These are phyloP conservation scores for Peromyscus polionotus DNA, from an alignment of 2,113 vertebrate genomes.

Conservation along the genomic window DNA sequence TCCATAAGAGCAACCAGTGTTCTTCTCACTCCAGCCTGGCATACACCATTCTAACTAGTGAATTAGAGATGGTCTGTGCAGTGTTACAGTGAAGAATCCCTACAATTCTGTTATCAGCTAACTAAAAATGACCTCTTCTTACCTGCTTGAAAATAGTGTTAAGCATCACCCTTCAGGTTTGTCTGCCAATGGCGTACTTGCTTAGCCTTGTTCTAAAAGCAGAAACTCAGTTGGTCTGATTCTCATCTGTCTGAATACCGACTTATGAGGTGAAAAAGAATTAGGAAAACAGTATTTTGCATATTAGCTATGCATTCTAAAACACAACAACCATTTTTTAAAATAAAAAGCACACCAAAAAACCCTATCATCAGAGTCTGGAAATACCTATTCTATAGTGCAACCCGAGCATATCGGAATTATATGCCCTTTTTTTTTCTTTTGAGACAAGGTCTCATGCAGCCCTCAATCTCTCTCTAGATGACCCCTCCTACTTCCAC, in stretches of 20 bases:
- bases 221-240: not conserved
- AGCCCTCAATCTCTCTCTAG: not conserved
- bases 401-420: slow-evolving; percentile 19
- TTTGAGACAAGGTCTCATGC: not conserved
- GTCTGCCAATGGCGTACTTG: slow-evolving; percentile 52
- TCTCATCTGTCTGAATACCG: not conserved
- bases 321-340: slow-evolving; percentile 27
- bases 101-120: slow-evolving; percentile 33
- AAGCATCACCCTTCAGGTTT: slow-evolving; percentile 61
- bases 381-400: slow-evolving; percentile 16
- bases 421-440: slow-evolving; percentile 7
- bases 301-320: slow-evolving; percentile 1
- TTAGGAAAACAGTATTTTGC: not conserved
- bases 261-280: slow-evolving; percentile 22
- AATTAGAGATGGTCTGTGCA: not conserved
- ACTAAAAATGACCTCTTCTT: slow-evolving; percentile 42
- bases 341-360: slow-evolving; percentile 29
- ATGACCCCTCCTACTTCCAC: not conserved
- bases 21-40: not conserved
- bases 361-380: not conserved
- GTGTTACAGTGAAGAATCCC: not conserved
- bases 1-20: not conserved
- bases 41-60: not conserved
- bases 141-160: slow-evolving; percentile 51
- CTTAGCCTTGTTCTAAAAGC: slow-evolving; percentile 8